A percentile compares a stretch with the other conserved stretches of the same genome.
Evolutionary conservation across 1,140 invertebrate species (phyloP).

Genomic region (Eueides isabella): DNA sequence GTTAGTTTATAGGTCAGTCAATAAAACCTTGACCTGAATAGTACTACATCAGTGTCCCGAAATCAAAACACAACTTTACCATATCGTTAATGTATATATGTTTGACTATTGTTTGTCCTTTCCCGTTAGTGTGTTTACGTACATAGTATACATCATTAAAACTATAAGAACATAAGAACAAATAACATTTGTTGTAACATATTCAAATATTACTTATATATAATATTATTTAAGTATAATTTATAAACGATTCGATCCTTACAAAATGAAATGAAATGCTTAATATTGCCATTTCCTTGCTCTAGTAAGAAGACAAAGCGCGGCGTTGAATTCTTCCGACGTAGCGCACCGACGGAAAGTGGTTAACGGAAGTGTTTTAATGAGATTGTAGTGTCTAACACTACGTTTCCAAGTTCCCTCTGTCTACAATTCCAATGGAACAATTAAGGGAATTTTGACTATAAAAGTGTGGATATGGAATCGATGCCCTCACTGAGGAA

Average conservation of each 20-base stretch:
- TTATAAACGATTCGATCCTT: no score
- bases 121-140: neutral
- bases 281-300: no score
- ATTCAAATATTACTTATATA: neutral
- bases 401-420: no score
- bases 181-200: neutral
- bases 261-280: no score
- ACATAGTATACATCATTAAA: neutral
- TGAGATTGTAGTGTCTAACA: no score
- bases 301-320: neutral
- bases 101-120: neutral
- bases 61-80: neutral
- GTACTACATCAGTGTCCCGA: neutral
- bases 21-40: slow-evolving; percentile 2
- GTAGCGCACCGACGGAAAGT: no score
- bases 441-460: no score
- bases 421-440: no score
- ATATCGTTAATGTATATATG: neutral
- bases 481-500: no score
- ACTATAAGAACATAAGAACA: neutral
- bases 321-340: no score
- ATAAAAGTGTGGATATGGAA: no score
- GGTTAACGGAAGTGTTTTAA: no score
- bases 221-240: neutral
- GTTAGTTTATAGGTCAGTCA: neutral